Evolutionary conservation across 2,888 invertebrate species (phyloP).

Genomic region (Julus scandinavius): DNA sequence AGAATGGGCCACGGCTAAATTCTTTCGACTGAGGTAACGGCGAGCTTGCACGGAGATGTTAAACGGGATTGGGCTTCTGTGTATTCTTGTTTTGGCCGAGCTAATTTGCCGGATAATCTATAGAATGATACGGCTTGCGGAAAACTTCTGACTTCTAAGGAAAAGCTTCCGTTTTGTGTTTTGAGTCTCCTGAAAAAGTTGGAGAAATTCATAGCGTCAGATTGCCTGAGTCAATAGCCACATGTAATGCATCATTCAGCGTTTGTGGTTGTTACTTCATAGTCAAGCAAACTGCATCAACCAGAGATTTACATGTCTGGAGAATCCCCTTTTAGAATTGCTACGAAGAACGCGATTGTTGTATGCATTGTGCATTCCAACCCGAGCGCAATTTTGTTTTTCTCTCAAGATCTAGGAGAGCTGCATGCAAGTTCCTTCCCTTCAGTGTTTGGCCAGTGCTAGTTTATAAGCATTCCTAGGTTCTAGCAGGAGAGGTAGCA

Average conservation of each 20-base stretch:
- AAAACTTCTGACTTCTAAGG: not conserved
- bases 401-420: not conserved
- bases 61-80: not conserved
- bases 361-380: not conserved
- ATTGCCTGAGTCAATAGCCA: not conserved
- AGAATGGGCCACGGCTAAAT: not conserved
- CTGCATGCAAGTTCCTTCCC: not conserved
- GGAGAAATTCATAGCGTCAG: not conserved
- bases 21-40: not conserved
- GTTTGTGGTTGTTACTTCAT: not conserved
- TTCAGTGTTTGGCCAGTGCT: not conserved
- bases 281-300: not conserved
- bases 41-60: not conserved
- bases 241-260: constrained; percentile 8
- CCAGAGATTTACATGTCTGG: not conserved
- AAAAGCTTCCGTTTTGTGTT: not conserved
- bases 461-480: not conserved
- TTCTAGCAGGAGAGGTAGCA: not conserved
- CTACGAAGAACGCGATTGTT: not conserved
- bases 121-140: too few relatives aligned
- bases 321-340: not conserved
- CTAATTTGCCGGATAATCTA: not conserved
- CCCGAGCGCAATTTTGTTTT: not conserved
- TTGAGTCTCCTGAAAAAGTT: not conserved
- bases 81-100: not conserved